phyloP scores from a whole-genome alignment of 1,140 invertebrate genomes.

The Drosophila subpulchrella region DNA sequence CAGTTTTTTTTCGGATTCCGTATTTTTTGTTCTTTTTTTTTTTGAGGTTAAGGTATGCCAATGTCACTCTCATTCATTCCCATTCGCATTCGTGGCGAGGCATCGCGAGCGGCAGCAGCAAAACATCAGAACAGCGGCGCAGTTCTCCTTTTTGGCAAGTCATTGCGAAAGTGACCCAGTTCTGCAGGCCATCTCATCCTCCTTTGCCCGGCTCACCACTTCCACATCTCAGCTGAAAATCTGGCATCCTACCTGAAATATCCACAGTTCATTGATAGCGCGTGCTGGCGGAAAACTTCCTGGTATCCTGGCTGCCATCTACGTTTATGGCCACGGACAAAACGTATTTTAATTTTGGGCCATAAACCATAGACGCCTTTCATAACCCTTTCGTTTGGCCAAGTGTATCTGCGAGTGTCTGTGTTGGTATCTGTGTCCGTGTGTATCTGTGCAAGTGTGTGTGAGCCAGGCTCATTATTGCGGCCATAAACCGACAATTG shows the following conservation, averaged over 20 bases:
- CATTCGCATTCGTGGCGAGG: conserved; percentile 81
- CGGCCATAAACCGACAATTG: conserved; percentile 60
- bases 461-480: conserved; percentile 58
- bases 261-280: conserved; percentile 71
- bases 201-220: not conserved
- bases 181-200: conserved; percentile 39
- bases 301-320: conserved; percentile 26
- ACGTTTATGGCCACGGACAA: conserved; percentile 73
- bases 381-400: conserved; percentile 73
- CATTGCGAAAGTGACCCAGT: conserved; percentile 80
- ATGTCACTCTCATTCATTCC: conserved; percentile 81
- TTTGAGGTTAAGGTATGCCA: conserved; percentile 83
- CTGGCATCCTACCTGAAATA: conserved; percentile 12
- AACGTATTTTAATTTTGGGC: conserved; percentile 76
- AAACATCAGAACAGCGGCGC: conserved; percentile 43
- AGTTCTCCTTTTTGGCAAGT: conserved; percentile 76
- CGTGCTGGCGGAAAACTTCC: conserved; percentile 68
- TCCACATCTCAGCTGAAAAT: not conserved
- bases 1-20: conserved; percentile 35
- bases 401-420: conserved; percentile 32
- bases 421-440: not conserved
- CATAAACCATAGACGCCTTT: conserved; percentile 69
- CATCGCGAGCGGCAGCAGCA: conserved; percentile 60
- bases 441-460: conserved; percentile 16
- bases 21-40: conserved; percentile 48